Conservation (phyloP, 2,888 invertebrate genomes). For the Amblyjoppa proteus region DNA sequence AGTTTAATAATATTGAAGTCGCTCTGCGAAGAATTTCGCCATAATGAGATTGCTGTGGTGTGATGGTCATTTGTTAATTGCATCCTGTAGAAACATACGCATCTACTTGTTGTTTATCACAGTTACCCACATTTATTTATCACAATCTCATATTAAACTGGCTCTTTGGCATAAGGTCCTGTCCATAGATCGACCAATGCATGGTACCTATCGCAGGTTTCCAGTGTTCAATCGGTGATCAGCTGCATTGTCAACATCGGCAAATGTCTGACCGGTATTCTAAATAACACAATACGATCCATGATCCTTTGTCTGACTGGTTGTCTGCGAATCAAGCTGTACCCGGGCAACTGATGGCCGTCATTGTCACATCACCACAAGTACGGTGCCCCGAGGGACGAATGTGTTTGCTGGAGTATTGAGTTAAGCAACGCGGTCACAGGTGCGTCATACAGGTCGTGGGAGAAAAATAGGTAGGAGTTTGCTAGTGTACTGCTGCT, state of each 20-base stretch:
- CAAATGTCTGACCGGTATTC: background rate
- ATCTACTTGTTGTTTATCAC: no score
- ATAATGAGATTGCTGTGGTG: no score
- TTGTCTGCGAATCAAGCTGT: background rate
- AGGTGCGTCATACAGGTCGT: conserved; percentile 59
- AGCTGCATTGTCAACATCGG: background rate
- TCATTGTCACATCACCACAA: conserved; percentile 7
- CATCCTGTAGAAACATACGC: no score
- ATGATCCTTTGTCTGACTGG: background rate
- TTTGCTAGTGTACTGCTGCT: conserved; percentile 30
- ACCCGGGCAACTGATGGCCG: background rate
- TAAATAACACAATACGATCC: background rate
- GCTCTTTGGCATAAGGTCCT: background rate
- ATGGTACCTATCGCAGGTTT: background rate
- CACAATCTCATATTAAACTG: background rate
- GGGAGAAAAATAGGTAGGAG: conserved; percentile 59
- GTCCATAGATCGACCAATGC: background rate
- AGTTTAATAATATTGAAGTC: no score
- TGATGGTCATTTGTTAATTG: no score
- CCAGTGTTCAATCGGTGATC: background rate
- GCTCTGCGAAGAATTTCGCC: no score
- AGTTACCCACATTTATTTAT: no score
- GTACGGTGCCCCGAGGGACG: conserved; percentile 30
- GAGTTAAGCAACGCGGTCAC: conserved; percentile 58
- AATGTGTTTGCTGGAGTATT: conserved; percentile 16